Base-by-base conservation (phyloP, 2,797 vertebrate genomes). In the Danio choprae region DNA sequence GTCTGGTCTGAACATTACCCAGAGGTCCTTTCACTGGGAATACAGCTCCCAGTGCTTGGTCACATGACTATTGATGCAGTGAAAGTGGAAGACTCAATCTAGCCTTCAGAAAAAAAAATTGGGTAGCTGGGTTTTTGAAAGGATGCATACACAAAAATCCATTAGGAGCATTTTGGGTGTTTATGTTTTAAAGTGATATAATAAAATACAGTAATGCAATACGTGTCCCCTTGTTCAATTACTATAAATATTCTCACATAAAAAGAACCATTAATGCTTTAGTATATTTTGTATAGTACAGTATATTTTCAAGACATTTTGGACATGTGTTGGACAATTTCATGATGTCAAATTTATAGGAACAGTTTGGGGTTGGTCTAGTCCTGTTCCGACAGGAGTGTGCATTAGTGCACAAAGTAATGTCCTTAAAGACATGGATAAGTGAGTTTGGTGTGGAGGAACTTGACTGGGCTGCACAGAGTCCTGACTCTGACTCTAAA, bases 11-110 rank as follows among this genome's bases (percentile, higher is more conserved):
- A 88, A 93, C 81, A 89, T 85, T 89, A 87, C 91, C 91, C 93
- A 90, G 90, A 87, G 91, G 90, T 94, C 94, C 92, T 95, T 93
- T 93, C 88, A 91, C 90, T 81, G 90, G 91, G 91, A 92, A 93
- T 93, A 92, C 90, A 62, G 81, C 85, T 91, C 90, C 90, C 88
- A 90, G 85, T 84, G 87, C 88, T 87, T 85, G 88, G 91, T 92
- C 92, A 92, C 91, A 89, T 91, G 90, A 91, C 90, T 92, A 91
- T 90, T 88, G 89, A 86, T 74, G 67, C 72, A 29, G 67, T 74
- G 67, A 86, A 86, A 84, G 64, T 68, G 71, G 74, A 68, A 67
- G 59, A 63, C 70, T 40, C 59, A 38, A 62, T 83, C 73, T 56
- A 74, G 44, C 63, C 40, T 59, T 56, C 53, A n/a, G 3, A 78